Evolutionary conservation across 2,113 vertebrate species (phyloP).

Genomic region (Heterocephalus glaber): DNA sequence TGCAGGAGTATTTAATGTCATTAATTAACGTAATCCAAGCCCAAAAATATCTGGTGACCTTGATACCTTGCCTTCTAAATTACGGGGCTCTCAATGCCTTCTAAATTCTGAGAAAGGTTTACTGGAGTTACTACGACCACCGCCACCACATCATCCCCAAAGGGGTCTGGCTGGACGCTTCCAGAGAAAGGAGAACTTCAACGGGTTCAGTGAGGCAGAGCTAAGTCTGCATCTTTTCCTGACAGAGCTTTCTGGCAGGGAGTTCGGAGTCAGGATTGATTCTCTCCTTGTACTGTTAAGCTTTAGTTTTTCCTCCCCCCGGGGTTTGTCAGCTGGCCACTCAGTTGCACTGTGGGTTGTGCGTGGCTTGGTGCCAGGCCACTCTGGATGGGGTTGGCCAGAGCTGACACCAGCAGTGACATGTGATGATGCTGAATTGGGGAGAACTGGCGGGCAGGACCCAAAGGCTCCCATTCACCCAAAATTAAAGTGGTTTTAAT

Average conservation of each 20-base stretch:
- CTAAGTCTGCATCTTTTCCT: neutral
- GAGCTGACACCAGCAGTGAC: neutral
- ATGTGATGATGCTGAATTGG: neutral
- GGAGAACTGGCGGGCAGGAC: neutral
- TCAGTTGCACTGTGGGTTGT: neutral
- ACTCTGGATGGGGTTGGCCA: neutral
- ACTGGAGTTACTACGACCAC: neutral
- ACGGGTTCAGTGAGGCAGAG: neutral
- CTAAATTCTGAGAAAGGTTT: neutral
- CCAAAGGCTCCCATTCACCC: neutral
- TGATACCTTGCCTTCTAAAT: neutral
- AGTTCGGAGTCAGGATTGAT: neutral
- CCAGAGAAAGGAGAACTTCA: neutral
- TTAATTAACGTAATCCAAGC: neutral
- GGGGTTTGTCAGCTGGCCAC: neutral
- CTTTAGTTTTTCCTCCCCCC: neutral
- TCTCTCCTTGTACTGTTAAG: neutral
- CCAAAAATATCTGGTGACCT: neutral
- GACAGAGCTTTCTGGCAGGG: neutral
- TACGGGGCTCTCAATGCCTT: neutral
- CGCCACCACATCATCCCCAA: too few relatives aligned
- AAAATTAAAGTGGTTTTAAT: neutral
- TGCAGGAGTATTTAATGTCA: neutral
- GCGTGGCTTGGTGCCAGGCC: neutral
- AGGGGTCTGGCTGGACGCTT: neutral